Percentiles rank a stretch among this genome's conserved stretches.
phyloP scores from a whole-genome alignment of 37 sponge, comb jelly and placozoan species.

The Sycon ciliatum region DNA sequence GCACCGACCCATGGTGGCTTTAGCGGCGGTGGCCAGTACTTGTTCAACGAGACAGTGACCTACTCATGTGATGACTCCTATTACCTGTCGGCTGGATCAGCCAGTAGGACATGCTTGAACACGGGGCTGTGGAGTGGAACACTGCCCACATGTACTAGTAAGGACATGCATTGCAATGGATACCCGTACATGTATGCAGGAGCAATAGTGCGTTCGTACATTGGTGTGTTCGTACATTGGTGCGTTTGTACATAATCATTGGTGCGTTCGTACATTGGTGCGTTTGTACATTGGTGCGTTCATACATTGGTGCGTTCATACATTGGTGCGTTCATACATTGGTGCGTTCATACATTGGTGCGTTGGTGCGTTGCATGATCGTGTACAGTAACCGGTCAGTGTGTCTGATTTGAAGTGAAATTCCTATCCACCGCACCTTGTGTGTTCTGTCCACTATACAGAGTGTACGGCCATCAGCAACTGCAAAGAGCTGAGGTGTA shows the following conservation, averaged over 20 bases:
- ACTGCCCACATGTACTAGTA: constrained; percentile 54
- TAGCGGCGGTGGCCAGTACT: constrained; percentile 31
- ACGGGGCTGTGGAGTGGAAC: constrained; percentile 61
- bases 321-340: too few species aligned
- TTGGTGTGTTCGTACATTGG: neutral
- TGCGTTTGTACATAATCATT: too few species aligned
- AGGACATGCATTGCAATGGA: neutral
- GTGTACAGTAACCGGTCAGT: neutral
- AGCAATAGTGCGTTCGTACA: neutral
- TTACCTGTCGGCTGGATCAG: constrained; percentile 54
- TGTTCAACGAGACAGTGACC: constrained; percentile 34
- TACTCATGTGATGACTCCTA: constrained; percentile 62
- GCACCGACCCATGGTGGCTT: too few species aligned
- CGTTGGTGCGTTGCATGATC: too few species aligned
- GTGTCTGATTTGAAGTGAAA: neutral
- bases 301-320: too few species aligned
- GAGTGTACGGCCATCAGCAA: constrained; percentile 44
- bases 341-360: too few species aligned
- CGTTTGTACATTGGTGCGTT: neutral
- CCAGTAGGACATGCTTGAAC: constrained; percentile 42
- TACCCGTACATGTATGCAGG: neutral
- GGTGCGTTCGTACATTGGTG: neutral
- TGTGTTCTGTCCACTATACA: neutral
- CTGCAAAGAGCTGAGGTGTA: constrained; percentile 54
- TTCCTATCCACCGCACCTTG: neutral